Base-by-base conservation (phyloP, 1,140 invertebrate species). In the Drosophila micromelanica region DNA sequence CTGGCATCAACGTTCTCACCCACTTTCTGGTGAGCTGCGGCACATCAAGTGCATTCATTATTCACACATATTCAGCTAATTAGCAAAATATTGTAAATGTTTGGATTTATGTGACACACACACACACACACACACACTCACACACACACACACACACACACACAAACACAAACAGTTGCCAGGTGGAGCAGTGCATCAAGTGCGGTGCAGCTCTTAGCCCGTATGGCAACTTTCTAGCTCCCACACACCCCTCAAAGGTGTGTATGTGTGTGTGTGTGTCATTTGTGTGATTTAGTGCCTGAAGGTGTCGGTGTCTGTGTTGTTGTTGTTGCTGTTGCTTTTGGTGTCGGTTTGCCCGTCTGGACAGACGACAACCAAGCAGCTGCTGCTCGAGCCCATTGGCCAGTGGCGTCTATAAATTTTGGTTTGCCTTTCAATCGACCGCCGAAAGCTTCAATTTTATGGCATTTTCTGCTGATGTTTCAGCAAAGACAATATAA, bases 41-140 rank as follows among this genome's bases (percentile, higher is more conserved):
- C 71, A 68, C 64, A 61, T 56, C 51, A 51, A 69, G 67, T 70
- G 72, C 67, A 76, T 87, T 86, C 84, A 87, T 87, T 87, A 87
- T 87, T 87, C 84, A 87, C 84, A 84, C 84, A 77, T 84, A 89
- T 87, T 82, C 76, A 77, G 84, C 84, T 87, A 87, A 87, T 87
- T 87, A 87, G 84, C 85, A 87, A 87, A 87, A 87, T 87, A 87
- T 87, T 89, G 84, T 90, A 87, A 89, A 89, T 89, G 85, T 89
- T 89, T 84, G 85, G 65, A 87, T 89, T 89, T 84, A 73, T 84
- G 84, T 68, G 64, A 64, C 67, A 60, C 15, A 9, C 69, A 59
- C 54, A 32, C 52, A 30, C 49, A 48, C 23, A 30, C 27, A 38
- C 37, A 38, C 13, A 42, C 40, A 37, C 61, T 2, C 3, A 35